These are phyloP conservation scores for Aphis gossypii DNA, from an alignment of 1,140 invertebrate genomes.

Conservation along the genomic window DNA sequence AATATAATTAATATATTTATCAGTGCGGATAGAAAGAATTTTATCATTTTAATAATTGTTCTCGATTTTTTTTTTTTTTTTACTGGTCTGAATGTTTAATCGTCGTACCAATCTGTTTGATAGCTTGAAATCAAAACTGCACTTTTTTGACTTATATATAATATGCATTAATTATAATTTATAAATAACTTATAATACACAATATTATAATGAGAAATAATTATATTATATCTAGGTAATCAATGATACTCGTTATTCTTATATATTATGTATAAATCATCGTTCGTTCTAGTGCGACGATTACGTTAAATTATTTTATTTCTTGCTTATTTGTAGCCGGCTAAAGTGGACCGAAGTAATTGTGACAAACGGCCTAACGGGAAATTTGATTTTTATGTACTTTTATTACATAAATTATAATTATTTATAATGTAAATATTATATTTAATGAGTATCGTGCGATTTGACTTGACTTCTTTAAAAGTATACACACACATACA, in stretches of 20 bases:
- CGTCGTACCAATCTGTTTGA: not conserved
- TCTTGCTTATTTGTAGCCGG: not conserved
- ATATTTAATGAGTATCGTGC: not conserved
- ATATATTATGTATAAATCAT: not conserved
- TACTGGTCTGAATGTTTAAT: too few species aligned
- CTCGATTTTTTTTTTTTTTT: not conserved
- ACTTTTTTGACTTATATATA: not conserved
- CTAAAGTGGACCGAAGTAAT: not conserved
- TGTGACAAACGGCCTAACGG: not conserved
- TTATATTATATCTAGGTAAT: not conserved
- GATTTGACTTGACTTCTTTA: not conserved
- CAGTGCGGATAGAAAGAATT: not conserved
- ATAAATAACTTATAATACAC: not conserved
- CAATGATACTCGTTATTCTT: not conserved
- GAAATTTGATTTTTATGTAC: not conserved
- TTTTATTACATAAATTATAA: too few species aligned
- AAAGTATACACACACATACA: too few species aligned
- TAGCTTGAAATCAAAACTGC: not conserved
- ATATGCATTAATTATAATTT: not conserved
- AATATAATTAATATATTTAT: not conserved
- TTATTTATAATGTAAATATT: not conserved
- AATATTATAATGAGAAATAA: too few species aligned
- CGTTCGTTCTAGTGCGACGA: not conserved
- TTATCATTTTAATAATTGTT: constrained; percentile 5
- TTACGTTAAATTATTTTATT: not conserved